A percentile compares a stretch with the other conserved stretches of the same genome.
Conservation (phyloP, 1,140 invertebrate genomes). For the Pogonomyrmex barbatus region DNA sequence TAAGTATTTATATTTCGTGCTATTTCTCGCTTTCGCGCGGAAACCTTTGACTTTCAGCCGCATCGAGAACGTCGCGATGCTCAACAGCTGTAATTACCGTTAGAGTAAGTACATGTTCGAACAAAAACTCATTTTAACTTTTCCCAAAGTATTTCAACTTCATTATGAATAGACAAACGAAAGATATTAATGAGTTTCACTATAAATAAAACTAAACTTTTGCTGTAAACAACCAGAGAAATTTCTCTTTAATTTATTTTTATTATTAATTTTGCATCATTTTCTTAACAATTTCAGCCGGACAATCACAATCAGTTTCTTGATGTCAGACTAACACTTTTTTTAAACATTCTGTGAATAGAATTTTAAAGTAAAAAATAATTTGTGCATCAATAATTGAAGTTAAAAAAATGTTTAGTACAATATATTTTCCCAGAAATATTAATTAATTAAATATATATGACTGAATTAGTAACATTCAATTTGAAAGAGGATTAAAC, state of each 20-base stretch:
- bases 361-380: not conserved
- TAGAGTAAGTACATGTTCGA: not conserved
- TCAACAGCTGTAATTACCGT: constrained; percentile 31
- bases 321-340: not conserved
- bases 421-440: not conserved
- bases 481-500: not conserved
- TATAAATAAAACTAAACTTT: not conserved
- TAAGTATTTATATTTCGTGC: constrained; percentile 28
- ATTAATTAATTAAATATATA: not conserved
- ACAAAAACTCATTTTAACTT: constrained; percentile 10
- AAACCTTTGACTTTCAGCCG: constrained; percentile 37
- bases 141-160: constrained; percentile 6
- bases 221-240: not conserved
- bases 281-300: not conserved
- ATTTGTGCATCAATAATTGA: not conserved
- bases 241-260: not conserved
- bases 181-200: not conserved
- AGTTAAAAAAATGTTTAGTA: not conserved
- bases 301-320: not conserved
- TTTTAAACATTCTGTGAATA: not conserved
- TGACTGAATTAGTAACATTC: no score
- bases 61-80: not conserved
- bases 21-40: constrained; percentile 43
- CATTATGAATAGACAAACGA: not conserved
- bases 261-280: not conserved